Conservation (phyloP, 2,888 invertebrate genomes). For the Drosophila meridiana region DNA sequence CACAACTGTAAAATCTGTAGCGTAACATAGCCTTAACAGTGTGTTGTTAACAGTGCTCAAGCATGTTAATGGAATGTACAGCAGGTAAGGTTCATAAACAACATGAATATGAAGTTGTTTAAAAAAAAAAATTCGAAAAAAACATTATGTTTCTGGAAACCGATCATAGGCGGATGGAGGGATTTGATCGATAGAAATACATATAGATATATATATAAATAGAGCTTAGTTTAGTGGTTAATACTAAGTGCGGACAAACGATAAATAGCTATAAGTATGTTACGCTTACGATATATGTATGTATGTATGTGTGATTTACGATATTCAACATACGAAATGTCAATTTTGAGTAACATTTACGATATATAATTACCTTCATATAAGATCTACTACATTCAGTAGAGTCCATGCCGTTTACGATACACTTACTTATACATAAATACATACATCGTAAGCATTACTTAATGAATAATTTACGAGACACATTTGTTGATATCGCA, state of each 20-base stretch:
- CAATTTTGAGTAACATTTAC: conserved; percentile 2
- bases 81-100: too few relatives aligned
- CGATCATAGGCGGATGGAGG: neutral
- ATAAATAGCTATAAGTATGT: conserved; percentile 60
- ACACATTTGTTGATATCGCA: neutral
- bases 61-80: conserved; percentile 4
- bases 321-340: conserved; percentile 16
- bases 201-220: neutral
- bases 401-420: neutral
- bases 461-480: conserved; percentile 17
- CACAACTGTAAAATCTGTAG: neutral
- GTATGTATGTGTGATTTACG: neutral
- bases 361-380: neutral
- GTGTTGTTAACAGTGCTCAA: conserved; percentile 3
- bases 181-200: neutral
- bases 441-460: conserved; percentile 1
- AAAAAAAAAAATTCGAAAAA: neutral
- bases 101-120: neutral
- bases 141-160: neutral
- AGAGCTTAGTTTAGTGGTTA: conserved; percentile 27
- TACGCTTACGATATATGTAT: conserved; percentile 26
- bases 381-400: neutral
- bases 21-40: conserved; percentile 10
- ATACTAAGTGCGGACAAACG: conserved; percentile 58
- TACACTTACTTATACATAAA: neutral